Percentiles rank a stretch among this genome's conserved stretches.
These are phyloP conservation scores for Hypercompe scribonia DNA, from an alignment of 2,888 invertebrate species.

Conservation along the genomic window DNA sequence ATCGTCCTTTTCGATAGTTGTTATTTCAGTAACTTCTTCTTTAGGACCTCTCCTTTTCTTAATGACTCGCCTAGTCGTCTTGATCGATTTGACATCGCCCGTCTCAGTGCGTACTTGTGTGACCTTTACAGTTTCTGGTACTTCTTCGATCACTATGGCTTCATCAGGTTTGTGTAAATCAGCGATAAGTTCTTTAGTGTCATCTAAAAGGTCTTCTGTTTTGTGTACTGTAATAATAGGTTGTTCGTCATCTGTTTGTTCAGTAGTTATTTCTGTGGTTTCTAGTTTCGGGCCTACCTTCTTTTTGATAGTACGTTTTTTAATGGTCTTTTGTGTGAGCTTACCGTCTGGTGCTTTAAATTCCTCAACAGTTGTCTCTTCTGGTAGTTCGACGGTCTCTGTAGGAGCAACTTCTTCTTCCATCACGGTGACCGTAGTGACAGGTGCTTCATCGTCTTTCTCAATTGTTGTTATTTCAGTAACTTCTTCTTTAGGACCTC, in stretches of 20 bases:
- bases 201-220: conserved; percentile 19
- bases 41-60: conserved; percentile 55
- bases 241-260: conserved; percentile 24
- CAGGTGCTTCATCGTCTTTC: conserved; percentile 1
- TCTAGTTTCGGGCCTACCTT: conserved; percentile 36
- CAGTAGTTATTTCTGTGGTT: conserved; percentile 11
- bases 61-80: conserved; percentile 57
- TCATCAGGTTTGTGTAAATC: background rate
- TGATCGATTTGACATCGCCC: conserved; percentile 48
- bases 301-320: conserved; percentile 58
- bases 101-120: conserved; percentile 54
- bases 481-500: conserved; percentile 37
- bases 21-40: conserved; percentile 52
- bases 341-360: conserved; percentile 6
- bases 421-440: conserved; percentile 47
- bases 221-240: conserved; percentile 38
- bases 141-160: conserved; percentile 61
- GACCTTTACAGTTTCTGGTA: conserved; percentile 40
- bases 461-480: conserved; percentile 17
- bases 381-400: conserved; percentile 65
- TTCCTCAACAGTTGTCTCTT: conserved; percentile 58
- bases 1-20: conserved; percentile 40
- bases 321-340: conserved; percentile 35
- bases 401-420: conserved; percentile 55
- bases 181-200: conserved; percentile 39